Evolutionary conservation across 2,888 invertebrate species (phyloP).

Genomic region (Ectemnius cavifrons): DNA sequence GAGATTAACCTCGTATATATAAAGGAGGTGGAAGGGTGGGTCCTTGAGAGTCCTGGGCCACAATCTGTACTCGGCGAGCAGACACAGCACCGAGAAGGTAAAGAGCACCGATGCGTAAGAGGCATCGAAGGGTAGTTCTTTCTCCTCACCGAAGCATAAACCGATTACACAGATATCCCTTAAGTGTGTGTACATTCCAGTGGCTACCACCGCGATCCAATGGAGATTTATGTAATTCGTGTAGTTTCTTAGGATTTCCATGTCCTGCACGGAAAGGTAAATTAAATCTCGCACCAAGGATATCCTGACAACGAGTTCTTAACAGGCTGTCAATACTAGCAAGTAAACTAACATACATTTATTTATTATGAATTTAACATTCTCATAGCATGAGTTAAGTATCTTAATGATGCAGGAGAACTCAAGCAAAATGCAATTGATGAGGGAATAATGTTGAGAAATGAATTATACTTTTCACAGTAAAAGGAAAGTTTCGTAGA

Average conservation of each 20-base stretch:
- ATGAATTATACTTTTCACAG: not conserved
- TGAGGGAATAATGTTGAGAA: not conserved
- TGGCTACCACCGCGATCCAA: constrained; percentile 71
- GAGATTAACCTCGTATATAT: constrained; percentile 71
- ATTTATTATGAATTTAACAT: not conserved
- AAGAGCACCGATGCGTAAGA: constrained; percentile 73
- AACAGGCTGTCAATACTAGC: no score
- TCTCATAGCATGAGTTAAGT: no score
- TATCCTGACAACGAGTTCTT: no score
- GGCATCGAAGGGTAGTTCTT: constrained; percentile 65
- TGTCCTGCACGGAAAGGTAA: constrained; percentile 31
- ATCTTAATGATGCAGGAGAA: not conserved
- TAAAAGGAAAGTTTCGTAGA: no score
- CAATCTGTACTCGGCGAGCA: constrained; percentile 74
- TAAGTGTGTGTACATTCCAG: constrained; percentile 74
- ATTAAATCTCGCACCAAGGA: no score
- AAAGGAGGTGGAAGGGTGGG: constrained; percentile 72
- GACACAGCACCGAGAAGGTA: constrained; percentile 71
- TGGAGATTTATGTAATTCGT: constrained; percentile 69
- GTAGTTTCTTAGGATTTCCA: constrained; percentile 70
- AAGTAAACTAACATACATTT: not conserved
- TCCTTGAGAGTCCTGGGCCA: constrained; percentile 75
- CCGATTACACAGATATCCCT: constrained; percentile 75
- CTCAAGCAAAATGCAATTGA: not conserved
- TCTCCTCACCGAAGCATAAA: constrained; percentile 68